Evolutionary conservation across 2,113 vertebrate genomes (phyloP).

Genomic region (Tyto alba): DNA sequence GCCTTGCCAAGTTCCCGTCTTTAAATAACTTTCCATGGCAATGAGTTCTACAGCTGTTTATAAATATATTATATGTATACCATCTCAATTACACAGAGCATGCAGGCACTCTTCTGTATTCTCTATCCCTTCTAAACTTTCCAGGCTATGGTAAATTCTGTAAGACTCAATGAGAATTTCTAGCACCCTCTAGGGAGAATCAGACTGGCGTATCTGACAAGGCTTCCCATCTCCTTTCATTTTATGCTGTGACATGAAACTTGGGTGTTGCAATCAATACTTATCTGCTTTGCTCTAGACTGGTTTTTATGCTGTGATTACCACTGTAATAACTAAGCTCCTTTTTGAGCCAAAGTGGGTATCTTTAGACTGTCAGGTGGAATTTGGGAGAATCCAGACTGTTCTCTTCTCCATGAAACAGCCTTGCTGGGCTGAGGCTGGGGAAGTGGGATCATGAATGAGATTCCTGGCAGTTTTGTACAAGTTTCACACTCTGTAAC

Average conservation of each 20-base stretch:
- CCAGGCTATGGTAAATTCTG: not conserved
- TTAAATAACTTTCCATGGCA: slow-evolving; percentile 50
- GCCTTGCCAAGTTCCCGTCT: slow-evolving; percentile 11
- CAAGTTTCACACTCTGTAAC: not conserved
- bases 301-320: not conserved
- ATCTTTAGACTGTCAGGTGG: not conserved
- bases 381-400: not conserved
- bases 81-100: slow-evolving; percentile 16
- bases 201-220: slow-evolving; percentile 22
- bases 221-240: slow-evolving; percentile 20
- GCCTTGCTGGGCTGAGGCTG: not conserved
- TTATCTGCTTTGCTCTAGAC: slow-evolving; percentile 40
- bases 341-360: not conserved
- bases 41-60: slow-evolving; percentile 41
- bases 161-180: slow-evolving; percentile 22
- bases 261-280: slow-evolving; percentile 46
- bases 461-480: not conserved
- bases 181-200: slow-evolving; percentile 34
- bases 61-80: slow-evolving; percentile 30
- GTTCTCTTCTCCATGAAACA: not conserved
- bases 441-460: not conserved
- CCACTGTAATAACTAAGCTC: not conserved
- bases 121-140: not conserved
- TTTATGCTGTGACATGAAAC: slow-evolving; percentile 37
- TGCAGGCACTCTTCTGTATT: not conserved